Evolutionary conservation across 2,888 invertebrate species (phyloP).

Genomic region (Drosophila nigricruria): DNA sequence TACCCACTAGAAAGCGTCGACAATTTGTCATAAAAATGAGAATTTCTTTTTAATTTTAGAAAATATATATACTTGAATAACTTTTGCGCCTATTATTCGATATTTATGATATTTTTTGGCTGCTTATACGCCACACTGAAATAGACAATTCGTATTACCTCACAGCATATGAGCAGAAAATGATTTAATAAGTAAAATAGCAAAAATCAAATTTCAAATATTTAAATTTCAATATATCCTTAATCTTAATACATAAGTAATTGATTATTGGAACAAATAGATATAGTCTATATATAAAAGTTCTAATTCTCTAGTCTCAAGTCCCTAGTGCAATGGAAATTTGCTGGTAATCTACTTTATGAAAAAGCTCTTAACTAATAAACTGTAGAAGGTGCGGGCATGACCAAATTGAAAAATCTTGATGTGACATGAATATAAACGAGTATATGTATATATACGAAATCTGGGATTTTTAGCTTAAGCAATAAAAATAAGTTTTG

Average conservation of each 20-base stretch:
- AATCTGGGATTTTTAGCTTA: conserved; percentile 11
- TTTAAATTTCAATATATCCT: neutral
- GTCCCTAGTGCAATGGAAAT: neutral
- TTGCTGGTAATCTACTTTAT: neutral
- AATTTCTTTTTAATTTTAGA: conserved; percentile 3
- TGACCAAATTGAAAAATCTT: conserved; percentile 6
- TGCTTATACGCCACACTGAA: neutral
- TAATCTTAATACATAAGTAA: neutral
- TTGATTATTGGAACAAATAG: neutral
- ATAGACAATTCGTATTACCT: conserved; percentile 1
- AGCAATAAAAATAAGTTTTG: conserved; percentile 13
- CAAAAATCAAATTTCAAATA: neutral
- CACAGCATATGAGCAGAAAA: neutral
- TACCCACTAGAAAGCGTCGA: neutral
- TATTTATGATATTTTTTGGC: neutral
- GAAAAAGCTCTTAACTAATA: conserved; percentile 1
- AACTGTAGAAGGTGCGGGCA: conserved; percentile 9
- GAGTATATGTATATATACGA: conserved; percentile 1
- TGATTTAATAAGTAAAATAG: neutral
- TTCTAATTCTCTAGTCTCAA: conserved; percentile 2
- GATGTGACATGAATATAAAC: conserved; percentile 11
- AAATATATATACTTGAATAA: conserved; percentile 8
- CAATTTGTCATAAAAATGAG: neutral
- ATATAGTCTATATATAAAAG: neutral
- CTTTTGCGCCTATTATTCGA: conserved; percentile 2